Conservation (phyloP, 2,797 vertebrate species). For the Karalla daura region DNA sequence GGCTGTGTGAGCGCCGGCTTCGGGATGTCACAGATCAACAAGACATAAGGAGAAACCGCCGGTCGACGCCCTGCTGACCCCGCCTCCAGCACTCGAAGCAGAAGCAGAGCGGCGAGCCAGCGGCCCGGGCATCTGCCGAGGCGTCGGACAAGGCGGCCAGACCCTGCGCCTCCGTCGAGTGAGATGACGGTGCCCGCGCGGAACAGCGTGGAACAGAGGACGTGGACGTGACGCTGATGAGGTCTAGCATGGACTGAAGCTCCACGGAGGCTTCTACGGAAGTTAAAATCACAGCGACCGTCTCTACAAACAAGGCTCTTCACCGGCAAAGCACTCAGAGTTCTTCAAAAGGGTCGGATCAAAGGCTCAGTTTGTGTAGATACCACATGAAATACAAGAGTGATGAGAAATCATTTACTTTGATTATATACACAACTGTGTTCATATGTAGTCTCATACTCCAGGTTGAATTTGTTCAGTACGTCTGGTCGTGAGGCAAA, state of each 20-base stretch:
- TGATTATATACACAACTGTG: too few species aligned
- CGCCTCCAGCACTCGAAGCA: conserved; percentile 22
- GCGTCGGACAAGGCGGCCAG: conserved; percentile 40
- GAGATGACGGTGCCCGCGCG: too few species aligned
- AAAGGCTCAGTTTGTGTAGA: too few species aligned
- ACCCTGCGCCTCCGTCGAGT: conserved; percentile 43
- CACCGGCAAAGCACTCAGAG: too few species aligned
- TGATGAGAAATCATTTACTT: too few species aligned
- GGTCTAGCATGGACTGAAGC: conserved; percentile 22
- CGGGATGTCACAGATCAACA: conserved; percentile 14
- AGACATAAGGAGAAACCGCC: conserved; percentile 7
- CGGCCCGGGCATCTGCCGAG: conserved; percentile 24
- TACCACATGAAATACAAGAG: too few species aligned
- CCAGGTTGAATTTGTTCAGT: too few species aligned
- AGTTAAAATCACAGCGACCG: conserved; percentile 30
- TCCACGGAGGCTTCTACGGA: conserved; percentile 22
- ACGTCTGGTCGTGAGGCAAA: too few species aligned
- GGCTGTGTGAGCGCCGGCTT: conserved; percentile 17
- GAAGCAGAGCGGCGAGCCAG: conserved; percentile 29
- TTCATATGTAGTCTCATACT: too few species aligned
- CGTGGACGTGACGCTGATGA: conserved; percentile 17
- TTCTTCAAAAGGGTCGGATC: too few species aligned
- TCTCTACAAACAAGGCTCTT: too few species aligned
- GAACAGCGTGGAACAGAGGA: conserved; percentile 12
- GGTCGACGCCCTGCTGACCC: conserved; percentile 35